A percentile compares a stretch with the other conserved stretches of the same genome.
Evolutionary conservation across 2,888 invertebrate species (phyloP).

Genomic region (Meteorus cinctellus): DNA sequence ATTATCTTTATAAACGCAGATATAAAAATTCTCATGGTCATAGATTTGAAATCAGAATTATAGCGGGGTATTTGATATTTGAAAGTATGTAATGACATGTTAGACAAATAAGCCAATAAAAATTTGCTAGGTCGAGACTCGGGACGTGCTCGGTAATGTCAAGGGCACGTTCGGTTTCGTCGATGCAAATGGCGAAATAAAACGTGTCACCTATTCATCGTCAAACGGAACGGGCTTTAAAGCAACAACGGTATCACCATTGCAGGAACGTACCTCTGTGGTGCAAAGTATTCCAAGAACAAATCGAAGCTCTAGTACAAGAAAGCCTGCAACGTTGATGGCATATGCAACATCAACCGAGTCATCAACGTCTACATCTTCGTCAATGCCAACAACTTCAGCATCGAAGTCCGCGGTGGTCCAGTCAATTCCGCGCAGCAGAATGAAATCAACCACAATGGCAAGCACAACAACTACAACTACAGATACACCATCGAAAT

Average conservation of each 20-base stretch:
- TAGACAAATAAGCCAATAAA: conserved; percentile 41
- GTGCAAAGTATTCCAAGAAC: conserved; percentile 69
- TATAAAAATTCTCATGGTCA: not conserved
- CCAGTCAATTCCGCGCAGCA: conserved; percentile 79
- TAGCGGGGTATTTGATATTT: not conserved
- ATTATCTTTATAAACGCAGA: not conserved
- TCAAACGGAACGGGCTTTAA: conserved; percentile 75
- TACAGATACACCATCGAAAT: conserved; percentile 64
- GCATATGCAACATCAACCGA: conserved; percentile 74
- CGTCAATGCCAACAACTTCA: conserved; percentile 67
- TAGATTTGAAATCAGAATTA: not conserved
- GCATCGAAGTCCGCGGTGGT: conserved; percentile 71
- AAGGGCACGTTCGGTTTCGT: conserved; percentile 90
- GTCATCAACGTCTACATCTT: conserved; percentile 74
- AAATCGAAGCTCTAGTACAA: conserved; percentile 76
- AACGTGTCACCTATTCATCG: conserved; percentile 84
- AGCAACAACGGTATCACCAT: conserved; percentile 74
- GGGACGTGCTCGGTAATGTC: conserved; percentile 85
- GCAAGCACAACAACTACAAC: conserved; percentile 67
- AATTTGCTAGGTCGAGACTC: conserved; percentile 79
- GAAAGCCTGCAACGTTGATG: conserved; percentile 62
- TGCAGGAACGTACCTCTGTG: conserved; percentile 70
- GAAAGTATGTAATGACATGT: not conserved
- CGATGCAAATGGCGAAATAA: conserved; percentile 84
- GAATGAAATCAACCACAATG: conserved; percentile 66